Percentiles rank a stretch among this genome's conserved stretches.
Conservation (phyloP, 2,888 invertebrate species). For the Chymomyza amoena region DNA sequence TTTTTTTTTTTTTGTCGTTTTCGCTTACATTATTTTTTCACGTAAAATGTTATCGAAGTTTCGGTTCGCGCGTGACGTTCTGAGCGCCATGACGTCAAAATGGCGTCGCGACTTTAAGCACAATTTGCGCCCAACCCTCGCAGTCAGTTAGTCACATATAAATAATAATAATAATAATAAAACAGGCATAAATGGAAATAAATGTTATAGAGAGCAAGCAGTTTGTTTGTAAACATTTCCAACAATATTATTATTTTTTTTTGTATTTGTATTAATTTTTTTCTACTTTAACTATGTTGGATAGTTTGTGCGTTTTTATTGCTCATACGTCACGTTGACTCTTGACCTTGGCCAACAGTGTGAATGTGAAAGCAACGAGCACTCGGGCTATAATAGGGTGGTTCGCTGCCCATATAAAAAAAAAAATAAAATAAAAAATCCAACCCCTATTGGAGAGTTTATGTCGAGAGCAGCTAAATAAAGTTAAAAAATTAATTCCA, state of each 20-base stretch:
- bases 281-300: neutral
- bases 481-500: neutral
- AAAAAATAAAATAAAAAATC: neutral
- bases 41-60: neutral
- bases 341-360: conserved; percentile 44
- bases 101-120: neutral
- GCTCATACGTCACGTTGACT: conserved; percentile 38
- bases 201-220: neutral
- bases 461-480: too few relatives aligned
- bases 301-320: conserved; percentile 25
- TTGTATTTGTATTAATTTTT: neutral
- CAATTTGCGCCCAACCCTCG: neutral
- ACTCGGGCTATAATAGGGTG: neutral
- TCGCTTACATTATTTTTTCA: neutral
- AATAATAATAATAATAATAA: neutral
- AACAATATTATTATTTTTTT: neutral
- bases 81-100: neutral
- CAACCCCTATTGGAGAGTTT: too few relatives aligned
- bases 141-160: neutral
- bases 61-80: neutral
- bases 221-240: conserved; percentile 29
- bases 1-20: neutral
- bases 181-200: neutral
- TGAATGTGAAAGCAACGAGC: conserved; percentile 35
- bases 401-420: too few relatives aligned